Evolutionary conservation across 2,113 vertebrate genomes (phyloP), one percentile per base, ranked within the genome.

Genomic region (Clupea harengus): DNA sequence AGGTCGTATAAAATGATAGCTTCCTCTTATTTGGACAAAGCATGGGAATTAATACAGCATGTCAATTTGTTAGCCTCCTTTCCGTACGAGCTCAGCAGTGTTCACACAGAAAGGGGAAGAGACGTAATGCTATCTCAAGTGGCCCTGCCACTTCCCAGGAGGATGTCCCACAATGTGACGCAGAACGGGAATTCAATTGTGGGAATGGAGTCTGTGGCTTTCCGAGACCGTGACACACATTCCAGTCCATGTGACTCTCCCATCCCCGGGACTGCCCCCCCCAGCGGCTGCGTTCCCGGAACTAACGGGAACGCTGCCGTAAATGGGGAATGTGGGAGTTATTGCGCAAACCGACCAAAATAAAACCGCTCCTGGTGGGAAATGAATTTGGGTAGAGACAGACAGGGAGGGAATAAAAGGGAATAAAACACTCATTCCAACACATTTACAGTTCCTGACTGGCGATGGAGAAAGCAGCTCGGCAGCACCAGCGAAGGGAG

Each of bases 21-120:
- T 67, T 67, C 60, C 60, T 67, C 60, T 67, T 67, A 67, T 67
- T 67, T n/a, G 60, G 60, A 67, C 60, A 25, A 25, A 67, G 60
- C 60, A 67, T 67, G 60, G 60, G 60, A 67, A 67, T 67, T 67
- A 67, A 67, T 67, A 25, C 60, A 9, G 60, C 60, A 9, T 67
- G 60, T 10, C 60, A 67, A 67, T 25, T 25, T 67, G 60, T 67
- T 25, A 10, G 60, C 6, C n/a, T n/a, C 20, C 7, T 67, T n/a
- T 67, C 60, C n/a, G 25, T 28, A 28, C 9, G 0, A 9, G 22
- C 22, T n/a, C n/a, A 10, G 25, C 60, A 7, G 25, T 11, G 25
- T 10, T 67, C 60, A 67, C 22, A 90, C 89, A 90, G 88, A 88
- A 82, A 87, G 50, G 87, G 89, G 89, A 90, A 87, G 78, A 90